These are phyloP conservation scores for Microtus richardsoni DNA, from an alignment of 2,113 vertebrate species.

Conservation along the genomic window DNA sequence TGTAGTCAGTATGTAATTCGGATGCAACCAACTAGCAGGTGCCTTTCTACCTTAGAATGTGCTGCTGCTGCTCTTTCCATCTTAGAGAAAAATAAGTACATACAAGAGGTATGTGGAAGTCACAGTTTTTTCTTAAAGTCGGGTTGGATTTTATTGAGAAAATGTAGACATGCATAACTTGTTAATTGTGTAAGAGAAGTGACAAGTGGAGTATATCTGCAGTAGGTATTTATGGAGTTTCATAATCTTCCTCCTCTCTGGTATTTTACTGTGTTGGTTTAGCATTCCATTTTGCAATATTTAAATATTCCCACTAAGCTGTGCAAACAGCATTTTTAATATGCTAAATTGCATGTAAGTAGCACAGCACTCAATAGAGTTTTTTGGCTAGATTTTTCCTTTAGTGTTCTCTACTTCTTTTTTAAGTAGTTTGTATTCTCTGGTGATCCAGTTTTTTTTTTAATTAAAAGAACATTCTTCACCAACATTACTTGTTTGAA, in stretches of 20 bases:
- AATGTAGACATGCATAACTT: constrained; percentile 21
- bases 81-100: constrained; percentile 92
- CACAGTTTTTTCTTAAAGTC: neutral
- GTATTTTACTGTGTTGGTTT: constrained; percentile 59
- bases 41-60: constrained; percentile 97
- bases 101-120: constrained; percentile 91
- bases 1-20: constrained; percentile 98
- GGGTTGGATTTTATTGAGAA: constrained; percentile 38
- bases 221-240: constrained; percentile 49
- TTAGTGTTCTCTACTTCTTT: constrained; percentile 36
- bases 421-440: constrained; percentile 42
- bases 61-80: constrained; percentile 94
- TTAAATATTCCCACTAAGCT: constrained; percentile 65
- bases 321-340: constrained; percentile 51
- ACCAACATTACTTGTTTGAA: neutral
- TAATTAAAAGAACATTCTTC: constrained; percentile 28
- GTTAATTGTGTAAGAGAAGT: constrained; percentile 27
- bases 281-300: constrained; percentile 64
- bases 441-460: neutral
- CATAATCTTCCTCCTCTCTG: constrained; percentile 35
- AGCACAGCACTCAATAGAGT: constrained; percentile 45
- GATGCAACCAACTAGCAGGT: constrained; percentile 95
- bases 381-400: constrained; percentile 51
- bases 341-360: constrained; percentile 57
- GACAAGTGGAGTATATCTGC: constrained; percentile 47